Conservation (phyloP, 2,888 invertebrate species). For the Tanytarsus gracilentus region DNA sequence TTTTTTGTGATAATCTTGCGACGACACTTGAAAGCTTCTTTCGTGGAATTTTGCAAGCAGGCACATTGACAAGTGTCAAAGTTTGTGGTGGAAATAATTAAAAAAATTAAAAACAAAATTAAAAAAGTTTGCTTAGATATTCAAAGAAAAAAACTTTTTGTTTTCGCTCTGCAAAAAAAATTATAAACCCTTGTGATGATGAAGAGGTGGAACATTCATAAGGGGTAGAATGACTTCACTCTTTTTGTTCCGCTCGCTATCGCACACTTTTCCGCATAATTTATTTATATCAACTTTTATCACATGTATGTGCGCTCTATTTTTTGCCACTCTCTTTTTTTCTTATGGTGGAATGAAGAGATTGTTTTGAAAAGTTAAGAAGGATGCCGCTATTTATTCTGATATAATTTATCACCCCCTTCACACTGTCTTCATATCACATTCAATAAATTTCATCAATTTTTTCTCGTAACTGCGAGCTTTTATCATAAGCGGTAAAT, state of each 20-base stretch:
- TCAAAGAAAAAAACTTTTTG: background rate
- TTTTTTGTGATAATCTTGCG: slow-evolving; percentile 19
- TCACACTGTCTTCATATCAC: background rate
- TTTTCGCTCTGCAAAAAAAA: no score
- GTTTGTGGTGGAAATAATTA: background rate
- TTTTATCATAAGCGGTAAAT: no score
- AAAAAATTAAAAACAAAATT: background rate
- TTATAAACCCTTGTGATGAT: no score
- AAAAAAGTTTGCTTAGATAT: background rate
- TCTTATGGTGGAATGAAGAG: background rate
- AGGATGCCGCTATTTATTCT: background rate
- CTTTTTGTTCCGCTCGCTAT: slow-evolving; percentile 7
- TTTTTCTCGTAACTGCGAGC: background rate
- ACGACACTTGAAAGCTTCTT: slow-evolving; percentile 10
- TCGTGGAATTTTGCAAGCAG: background rate
- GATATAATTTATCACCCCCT: slow-evolving; percentile 2
- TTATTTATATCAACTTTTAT: slow-evolving; percentile 22
- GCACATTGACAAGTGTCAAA: background rate
- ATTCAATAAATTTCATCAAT: slow-evolving; percentile 13
- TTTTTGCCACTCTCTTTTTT: background rate
- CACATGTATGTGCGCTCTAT: background rate
- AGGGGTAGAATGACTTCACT: slow-evolving; percentile 21
- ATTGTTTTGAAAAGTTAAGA: background rate
- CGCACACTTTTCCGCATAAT: slow-evolving; percentile 27
- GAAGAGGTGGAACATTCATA: no score